phyloP scores from a whole-genome alignment of 2,797 vertebrate species.

The Lagodon rhomboides region DNA sequence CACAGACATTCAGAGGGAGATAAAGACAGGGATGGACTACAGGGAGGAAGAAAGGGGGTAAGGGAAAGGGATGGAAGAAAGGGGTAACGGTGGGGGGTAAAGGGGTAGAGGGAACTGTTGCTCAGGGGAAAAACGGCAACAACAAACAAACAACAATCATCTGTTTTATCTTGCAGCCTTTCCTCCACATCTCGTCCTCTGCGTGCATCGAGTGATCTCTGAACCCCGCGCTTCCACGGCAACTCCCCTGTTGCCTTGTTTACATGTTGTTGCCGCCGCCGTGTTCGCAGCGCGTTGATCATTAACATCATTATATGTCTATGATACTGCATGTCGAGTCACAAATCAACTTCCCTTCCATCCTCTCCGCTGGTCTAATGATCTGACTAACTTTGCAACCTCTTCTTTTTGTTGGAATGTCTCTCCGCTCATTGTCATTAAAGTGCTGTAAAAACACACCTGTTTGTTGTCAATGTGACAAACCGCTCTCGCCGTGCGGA shows the following conservation, averaged over 20 bases:
- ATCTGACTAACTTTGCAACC: slow-evolving; percentile 67
- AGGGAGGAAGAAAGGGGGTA: slow-evolving; percentile 37
- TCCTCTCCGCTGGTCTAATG: slow-evolving; percentile 67
- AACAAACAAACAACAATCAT: slow-evolving; percentile 83
- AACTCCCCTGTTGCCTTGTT: slow-evolving; percentile 84
- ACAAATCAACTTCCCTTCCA: slow-evolving; percentile 71
- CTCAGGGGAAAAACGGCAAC: slow-evolving; percentile 75
- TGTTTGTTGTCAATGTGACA: slow-evolving; percentile 56
- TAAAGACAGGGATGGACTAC: slow-evolving; percentile 60
- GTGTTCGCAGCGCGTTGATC: slow-evolving; percentile 67
- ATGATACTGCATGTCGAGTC: slow-evolving; percentile 67
- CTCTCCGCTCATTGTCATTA: slow-evolving; percentile 58
- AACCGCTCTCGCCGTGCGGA: slow-evolving; percentile 5
- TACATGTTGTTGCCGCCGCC: slow-evolving; percentile 70
- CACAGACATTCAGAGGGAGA: slow-evolving; percentile 21
- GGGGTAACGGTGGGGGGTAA: slow-evolving; percentile 64
- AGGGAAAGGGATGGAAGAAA: slow-evolving; percentile 59
- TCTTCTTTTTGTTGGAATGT: slow-evolving; percentile 42
- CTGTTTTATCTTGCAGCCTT: slow-evolving; percentile 78
- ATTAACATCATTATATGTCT: slow-evolving; percentile 80
- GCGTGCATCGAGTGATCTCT: slow-evolving; percentile 79
- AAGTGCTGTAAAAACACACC: slow-evolving; percentile 64
- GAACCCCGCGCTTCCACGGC: slow-evolving; percentile 73
- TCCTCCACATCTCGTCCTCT: slow-evolving; percentile 66
- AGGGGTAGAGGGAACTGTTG: slow-evolving; percentile 71